Evolutionary conservation across 1,140 invertebrate species (phyloP).

Genomic region (Cardiocondyla obscurior): DNA sequence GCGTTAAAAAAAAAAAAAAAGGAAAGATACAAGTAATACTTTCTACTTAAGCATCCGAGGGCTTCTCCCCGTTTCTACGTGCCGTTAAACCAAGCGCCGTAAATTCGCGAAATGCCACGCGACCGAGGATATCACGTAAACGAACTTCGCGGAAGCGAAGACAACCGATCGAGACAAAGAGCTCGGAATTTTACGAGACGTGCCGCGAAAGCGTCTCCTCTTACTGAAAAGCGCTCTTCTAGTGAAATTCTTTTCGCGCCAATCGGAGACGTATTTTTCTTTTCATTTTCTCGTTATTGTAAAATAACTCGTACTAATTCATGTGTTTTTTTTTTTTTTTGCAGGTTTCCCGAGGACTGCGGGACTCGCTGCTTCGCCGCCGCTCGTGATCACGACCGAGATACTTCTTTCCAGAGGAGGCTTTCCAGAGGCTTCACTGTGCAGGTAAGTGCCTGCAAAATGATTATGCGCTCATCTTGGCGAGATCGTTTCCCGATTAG

Average conservation of each 20-base stretch:
- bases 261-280: too few relatives aligned
- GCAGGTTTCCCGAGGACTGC: background rate
- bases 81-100: background rate
- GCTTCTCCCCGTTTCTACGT: slow-evolving; percentile 32
- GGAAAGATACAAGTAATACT: slow-evolving; percentile 11
- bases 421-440: background rate
- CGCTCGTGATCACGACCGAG: background rate
- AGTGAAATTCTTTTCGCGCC: too few relatives aligned
- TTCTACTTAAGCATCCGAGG: background rate
- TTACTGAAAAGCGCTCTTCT: too few relatives aligned
- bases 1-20: slow-evolving; percentile 13
- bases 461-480: background rate
- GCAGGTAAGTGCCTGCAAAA: background rate
- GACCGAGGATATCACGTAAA: background rate
- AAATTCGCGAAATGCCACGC: slow-evolving; percentile 24
- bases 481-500: slow-evolving; percentile 14
- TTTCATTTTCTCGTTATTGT: too few relatives aligned
- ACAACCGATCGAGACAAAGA: too few relatives aligned
- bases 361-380: background rate
- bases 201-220: background rate
- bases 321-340: too few relatives aligned
- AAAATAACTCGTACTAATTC: too few relatives aligned
- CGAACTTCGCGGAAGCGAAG: background rate
- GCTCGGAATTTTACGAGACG: background rate
- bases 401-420: background rate